Conservation (phyloP, 2,113 vertebrate species). For the Holacanthus passer region DNA sequence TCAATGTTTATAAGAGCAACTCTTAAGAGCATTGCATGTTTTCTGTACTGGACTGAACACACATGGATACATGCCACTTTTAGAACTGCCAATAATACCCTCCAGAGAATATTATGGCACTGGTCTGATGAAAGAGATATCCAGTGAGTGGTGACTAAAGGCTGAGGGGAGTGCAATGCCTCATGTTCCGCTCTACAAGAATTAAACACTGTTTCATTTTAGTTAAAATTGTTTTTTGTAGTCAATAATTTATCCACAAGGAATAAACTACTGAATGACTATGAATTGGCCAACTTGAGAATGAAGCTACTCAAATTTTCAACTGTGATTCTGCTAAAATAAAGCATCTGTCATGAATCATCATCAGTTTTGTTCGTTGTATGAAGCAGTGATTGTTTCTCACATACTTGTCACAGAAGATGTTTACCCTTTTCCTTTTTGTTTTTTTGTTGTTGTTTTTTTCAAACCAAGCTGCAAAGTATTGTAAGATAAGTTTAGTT, state of each 20-base stretch:
- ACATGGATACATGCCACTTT: slow-evolving; percentile 66
- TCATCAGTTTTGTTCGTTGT: neutral
- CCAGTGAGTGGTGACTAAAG: slow-evolving; percentile 25
- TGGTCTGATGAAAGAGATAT: slow-evolving; percentile 31
- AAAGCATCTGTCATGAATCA: neutral
- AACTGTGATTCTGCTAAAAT: neutral
- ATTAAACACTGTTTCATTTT: slow-evolving; percentile 18
- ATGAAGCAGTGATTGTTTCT: neutral
- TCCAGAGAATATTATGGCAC: slow-evolving; percentile 56
- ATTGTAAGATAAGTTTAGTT: too few species aligned
- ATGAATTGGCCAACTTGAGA: neutral
- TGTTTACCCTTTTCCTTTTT: too few species aligned
- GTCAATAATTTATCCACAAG: neutral
- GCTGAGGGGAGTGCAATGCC: neutral
- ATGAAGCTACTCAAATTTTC: neutral
- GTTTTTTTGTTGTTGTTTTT: too few species aligned
- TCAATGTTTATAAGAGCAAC: slow-evolving; percentile 57
- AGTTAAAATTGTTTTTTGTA: neutral
- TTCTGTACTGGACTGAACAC: slow-evolving; percentile 54
- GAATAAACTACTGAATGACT: neutral
- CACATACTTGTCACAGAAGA: neutral
- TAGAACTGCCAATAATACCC: slow-evolving; percentile 65
- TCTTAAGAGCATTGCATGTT: slow-evolving; percentile 55
- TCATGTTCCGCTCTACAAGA: slow-evolving; percentile 12
- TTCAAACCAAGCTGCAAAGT: too few species aligned